Conservation (phyloP, 1,140 invertebrate species). For the Pachypsylla venusta region DNA sequence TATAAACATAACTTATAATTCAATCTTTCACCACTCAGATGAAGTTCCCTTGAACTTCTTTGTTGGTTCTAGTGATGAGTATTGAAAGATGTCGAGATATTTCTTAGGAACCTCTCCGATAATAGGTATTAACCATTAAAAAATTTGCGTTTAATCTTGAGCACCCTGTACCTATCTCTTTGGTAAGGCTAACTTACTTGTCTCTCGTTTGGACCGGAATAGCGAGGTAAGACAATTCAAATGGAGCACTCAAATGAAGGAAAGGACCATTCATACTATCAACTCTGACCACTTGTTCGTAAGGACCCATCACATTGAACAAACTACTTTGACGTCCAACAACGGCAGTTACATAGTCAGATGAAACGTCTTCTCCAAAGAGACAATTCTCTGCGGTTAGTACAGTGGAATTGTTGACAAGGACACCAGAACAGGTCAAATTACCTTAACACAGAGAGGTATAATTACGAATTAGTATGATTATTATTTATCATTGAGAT, state of each 20-base stretch:
- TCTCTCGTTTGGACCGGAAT: neutral
- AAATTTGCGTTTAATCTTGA: no score
- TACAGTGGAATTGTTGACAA: slow-evolving; percentile 34
- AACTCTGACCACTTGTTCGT: slow-evolving; percentile 41
- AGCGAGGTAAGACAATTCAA: neutral
- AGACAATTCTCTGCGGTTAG: neutral
- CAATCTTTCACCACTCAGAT: no score
- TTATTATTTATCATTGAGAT: no score
- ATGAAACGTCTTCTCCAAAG: neutral
- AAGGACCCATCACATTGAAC: slow-evolving; percentile 37
- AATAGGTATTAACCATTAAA: no score
- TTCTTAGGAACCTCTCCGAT: no score
- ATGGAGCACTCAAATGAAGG: neutral
- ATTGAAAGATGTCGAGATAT: no score
- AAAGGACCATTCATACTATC: slow-evolving; percentile 22
- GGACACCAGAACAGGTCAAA: slow-evolving; percentile 45
- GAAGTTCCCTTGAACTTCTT: no score
- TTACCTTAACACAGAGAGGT: slow-evolving; percentile 31
- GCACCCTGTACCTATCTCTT: no score
- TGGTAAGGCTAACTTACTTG: neutral
- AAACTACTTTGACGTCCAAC: neutral
- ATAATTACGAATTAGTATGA: no score
- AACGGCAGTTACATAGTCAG: slow-evolving; percentile 11
- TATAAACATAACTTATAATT: no score
- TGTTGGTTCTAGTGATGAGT: no score